Evolutionary conservation across 30 jellyfish, hydroid and myxozoan species (phyloP), one percentile per base, ranked within the genome.

Genomic region (Catostylus mosaicus): DNA sequence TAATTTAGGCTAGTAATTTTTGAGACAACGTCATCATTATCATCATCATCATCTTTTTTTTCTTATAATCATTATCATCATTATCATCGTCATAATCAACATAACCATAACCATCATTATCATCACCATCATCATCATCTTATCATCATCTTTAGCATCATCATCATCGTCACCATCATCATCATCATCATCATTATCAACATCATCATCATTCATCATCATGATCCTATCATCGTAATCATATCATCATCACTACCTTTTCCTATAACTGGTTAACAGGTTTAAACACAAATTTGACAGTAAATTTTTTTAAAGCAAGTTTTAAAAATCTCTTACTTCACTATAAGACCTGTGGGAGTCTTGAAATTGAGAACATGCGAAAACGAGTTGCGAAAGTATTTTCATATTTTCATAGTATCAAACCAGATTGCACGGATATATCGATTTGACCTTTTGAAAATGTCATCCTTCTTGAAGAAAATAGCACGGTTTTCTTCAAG

Each of bases 101-200:
- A 52, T 52, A 6, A 52, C 19, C 26, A 52, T 20, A 6, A 52
- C 19, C 26, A 52, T 52, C 26, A 52, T n/a, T 3, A 52, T 52
- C 67, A 52, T 52, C 67, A 52, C 19, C 67, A n/a, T 52, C 67
- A 52, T 52, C 67, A 52, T 52, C 29, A 52, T 52, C 23, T n/a
- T n/a, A 20, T 52, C 29, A 7, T 10, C 67, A 20, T 52, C 67
- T 40, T 40, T 40, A 40, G 14, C 54, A 40, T 7, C 7, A 40
- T 40, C 54, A 40, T 40, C 7, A 40, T 40, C 54, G 14, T 40
- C 54, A 40, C 11, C 7, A 40, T 40, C 54, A 40, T 14, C 14
- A 14, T 40, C 11, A 14, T 40, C 54, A 40, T 40, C 54, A 40
- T 5, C 7, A 40, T 40, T 14, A 40, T 5, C 11, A 40, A 40